A percentile compares a stretch with the other conserved stretches of the same genome.
phyloP scores from a whole-genome alignment of 2,888 invertebrate genomes.

The Deladenus siricidicola region DNA sequence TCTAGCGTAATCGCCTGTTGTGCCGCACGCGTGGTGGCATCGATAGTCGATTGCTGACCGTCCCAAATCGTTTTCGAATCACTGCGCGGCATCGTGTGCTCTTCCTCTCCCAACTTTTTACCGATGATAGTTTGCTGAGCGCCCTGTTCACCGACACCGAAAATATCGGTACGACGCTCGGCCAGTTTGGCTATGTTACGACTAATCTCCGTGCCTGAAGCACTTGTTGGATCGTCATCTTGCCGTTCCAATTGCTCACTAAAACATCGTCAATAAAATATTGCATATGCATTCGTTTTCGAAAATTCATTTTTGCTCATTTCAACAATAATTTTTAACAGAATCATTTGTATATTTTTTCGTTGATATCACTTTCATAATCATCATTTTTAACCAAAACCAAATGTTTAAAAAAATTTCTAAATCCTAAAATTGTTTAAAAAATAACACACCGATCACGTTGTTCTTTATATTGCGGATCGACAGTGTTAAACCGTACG shows the following conservation, averaged over 20 bases:
- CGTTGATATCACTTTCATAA: too few species aligned
- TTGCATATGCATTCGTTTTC: too few species aligned
- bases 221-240: slow-evolving; percentile 75
- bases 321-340: too few species aligned
- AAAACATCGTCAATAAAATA: slow-evolving; percentile 6
- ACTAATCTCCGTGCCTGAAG: slow-evolving; percentile 80
- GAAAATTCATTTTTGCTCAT: too few species aligned
- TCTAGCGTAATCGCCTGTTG: slow-evolving; percentile 38
- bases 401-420: background rate
- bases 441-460: slow-evolving; percentile 65
- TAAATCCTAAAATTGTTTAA: too few species aligned
- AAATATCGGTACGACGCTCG: slow-evolving; percentile 98
- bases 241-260: slow-evolving; percentile 67
- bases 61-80: slow-evolving; percentile 76
- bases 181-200: slow-evolving; percentile 88
- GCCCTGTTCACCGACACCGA: slow-evolving; percentile 78
- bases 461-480: slow-evolving; percentile 70
- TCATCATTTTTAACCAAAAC: too few species aligned
- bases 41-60: slow-evolving; percentile 91
- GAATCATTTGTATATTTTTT: too few species aligned
- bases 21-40: slow-evolving; percentile 55
- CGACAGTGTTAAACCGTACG: slow-evolving; percentile 63
- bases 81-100: slow-evolving; percentile 14
- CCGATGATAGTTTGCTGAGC: slow-evolving; percentile 93
- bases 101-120: slow-evolving; percentile 69